phyloP scores from a whole-genome alignment of 2,888 invertebrate genomes.

The Drepana falcataria region DNA sequence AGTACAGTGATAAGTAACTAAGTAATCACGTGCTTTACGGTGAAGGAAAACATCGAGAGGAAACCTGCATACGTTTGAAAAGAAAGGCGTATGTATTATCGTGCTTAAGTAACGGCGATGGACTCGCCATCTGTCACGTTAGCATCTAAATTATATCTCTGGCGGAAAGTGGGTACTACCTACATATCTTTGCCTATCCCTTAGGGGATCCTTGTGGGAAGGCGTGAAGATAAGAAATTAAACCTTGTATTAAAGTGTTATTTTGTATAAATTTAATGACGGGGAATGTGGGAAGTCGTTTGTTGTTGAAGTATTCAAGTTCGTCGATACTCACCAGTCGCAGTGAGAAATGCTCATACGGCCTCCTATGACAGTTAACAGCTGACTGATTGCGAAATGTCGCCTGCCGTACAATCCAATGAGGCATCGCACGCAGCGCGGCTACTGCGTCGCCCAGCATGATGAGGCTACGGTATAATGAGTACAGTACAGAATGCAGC shows the following conservation, averaged over 20 bases:
- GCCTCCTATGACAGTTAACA: conserved; percentile 35
- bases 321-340: conserved; percentile 34
- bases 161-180: too few relatives aligned
- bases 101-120: too few relatives aligned
- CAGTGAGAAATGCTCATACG: conserved; percentile 40
- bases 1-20: too few relatives aligned
- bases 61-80: too few relatives aligned
- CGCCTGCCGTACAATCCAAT: conserved; percentile 29
- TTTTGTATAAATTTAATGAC: conserved; percentile 37
- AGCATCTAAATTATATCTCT: too few relatives aligned
- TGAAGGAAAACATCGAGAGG: too few relatives aligned
- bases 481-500: not conserved
- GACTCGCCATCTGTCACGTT: too few relatives aligned
- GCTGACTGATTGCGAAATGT: conserved; percentile 43
- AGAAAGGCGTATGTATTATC: too few relatives aligned
- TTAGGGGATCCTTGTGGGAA: too few relatives aligned
- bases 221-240: too few relatives aligned
- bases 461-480: not conserved
- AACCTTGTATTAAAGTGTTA: conserved; percentile 38
- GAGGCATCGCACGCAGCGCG: conserved; percentile 14
- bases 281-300: conserved; percentile 49
- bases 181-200: too few relatives aligned
- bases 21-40: too few relatives aligned
- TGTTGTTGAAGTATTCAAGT: conserved; percentile 39
- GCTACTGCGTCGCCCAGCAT: conserved; percentile 23